A percentile compares a stretch with the other conserved stretches of the same genome.
Conservation (phyloP, 2,113 vertebrate genomes). For the Ceratotherium simum region DNA sequence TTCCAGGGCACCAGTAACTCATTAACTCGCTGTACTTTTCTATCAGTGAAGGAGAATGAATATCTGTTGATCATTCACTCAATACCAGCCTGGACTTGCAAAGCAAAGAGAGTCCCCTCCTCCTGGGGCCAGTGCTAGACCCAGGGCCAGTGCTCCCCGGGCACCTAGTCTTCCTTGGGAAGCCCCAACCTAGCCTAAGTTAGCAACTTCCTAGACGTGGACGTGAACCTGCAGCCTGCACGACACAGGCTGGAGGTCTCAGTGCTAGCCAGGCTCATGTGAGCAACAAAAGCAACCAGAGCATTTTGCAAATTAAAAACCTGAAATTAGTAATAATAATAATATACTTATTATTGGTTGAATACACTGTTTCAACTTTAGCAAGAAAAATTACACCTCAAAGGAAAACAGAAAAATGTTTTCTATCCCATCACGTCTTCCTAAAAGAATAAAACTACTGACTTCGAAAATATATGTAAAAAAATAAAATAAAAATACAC, state of each 20-base stretch:
- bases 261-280: not conserved
- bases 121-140: not conserved
- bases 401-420: constrained; percentile 42
- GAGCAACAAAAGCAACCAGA: not conserved
- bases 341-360: not conserved
- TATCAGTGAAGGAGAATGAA: constrained; percentile 9
- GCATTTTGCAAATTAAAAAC: not conserved
- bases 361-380: not conserved
- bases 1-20: not conserved
- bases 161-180: not conserved
- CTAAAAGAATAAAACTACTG: constrained; percentile 57
- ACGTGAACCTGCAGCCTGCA: not conserved
- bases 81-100: not conserved
- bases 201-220: not conserved
- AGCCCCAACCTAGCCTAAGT: not conserved
- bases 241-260: not conserved
- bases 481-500: constrained; percentile 48
- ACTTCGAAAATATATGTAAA: constrained; percentile 24
- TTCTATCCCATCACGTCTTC: not conserved
- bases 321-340: not conserved
- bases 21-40: not conserved
- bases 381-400: constrained; percentile 39
- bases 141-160: not conserved
- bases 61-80: constrained; percentile 59
- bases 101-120: not conserved